Base-by-base conservation (phyloP, 2,113 vertebrate genomes). In the Oplegnathus fasciatus region DNA sequence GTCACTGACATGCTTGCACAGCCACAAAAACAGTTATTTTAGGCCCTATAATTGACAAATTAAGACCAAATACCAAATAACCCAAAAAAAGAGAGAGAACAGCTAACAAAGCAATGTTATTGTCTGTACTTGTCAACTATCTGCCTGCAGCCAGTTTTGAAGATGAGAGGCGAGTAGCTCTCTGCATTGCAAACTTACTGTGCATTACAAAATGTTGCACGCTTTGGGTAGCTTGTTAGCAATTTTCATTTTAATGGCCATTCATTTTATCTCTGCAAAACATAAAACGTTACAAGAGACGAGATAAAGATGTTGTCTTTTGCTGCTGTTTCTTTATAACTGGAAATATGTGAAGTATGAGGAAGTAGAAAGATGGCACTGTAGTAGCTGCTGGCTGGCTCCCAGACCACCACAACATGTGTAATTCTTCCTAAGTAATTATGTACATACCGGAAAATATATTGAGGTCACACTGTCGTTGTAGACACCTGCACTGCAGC, bases 11-110 rank as follows among this genome's bases (percentile, higher is more conserved):
- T 82, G 72, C 80, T 37, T 66, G 83, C 71, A 73, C 46, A 71
- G 28, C 62, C 78, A 83, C 81, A 85, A 71, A 78, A 88, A 61
- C 75, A 88, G 90, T 88, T 92, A 94, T 94, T 94, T 93, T 89
- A 37, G 80, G 88, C 80, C 13, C 83, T 52, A 52, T 89, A 91
- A 89, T 88, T 91, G 88, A 87, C 89, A 92, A 92, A 93, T 90
- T 91, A 92, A 91, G 88, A 91, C 77, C 89, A 92, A 92, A 91
- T 85, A 92, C 84, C 80, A 91, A 86, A 86, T 55, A 82, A 84
- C 52, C 46, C 54, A 64, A 86, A 80, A 57, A 68, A 75, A 79
- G 34, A 60, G 34, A 66, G 48, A 64, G 62, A 73, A 61, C 15
- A 54, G 22, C 62, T 72, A 73, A 92, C 81, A 90, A 92, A 91